These are phyloP conservation scores for Brevimyrus niger DNA, from an alignment of 2,113 vertebrate species.

Conservation along the genomic window DNA sequence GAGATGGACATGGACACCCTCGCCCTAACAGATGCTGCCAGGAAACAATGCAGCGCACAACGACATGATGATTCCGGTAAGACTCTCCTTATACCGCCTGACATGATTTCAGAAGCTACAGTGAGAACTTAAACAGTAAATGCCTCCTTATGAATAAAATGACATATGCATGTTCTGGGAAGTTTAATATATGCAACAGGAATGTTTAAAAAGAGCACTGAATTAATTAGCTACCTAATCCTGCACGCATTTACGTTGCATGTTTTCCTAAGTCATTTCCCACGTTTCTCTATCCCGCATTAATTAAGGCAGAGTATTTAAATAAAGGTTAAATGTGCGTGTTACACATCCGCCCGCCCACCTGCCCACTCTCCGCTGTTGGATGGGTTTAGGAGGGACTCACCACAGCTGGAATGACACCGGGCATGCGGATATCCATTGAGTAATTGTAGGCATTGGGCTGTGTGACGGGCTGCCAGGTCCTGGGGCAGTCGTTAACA, in stretches of 20 bases:
- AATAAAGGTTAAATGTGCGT: background rate
- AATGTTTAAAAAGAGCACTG: background rate
- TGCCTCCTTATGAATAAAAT: background rate
- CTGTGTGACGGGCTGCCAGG: constrained; percentile 51
- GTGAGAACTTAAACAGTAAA: background rate
- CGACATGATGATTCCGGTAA: background rate
- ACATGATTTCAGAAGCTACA: background rate
- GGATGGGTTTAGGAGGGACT: constrained; percentile 33
- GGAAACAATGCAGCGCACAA: background rate
- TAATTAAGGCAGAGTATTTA: background rate
- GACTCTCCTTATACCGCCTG: background rate
- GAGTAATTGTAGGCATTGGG: constrained; percentile 74
- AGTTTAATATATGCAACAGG: background rate
- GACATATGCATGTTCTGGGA: background rate
- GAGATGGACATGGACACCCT: background rate
- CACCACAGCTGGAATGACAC: constrained; percentile 74
- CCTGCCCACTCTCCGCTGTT: background rate
- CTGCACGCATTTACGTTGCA: background rate
- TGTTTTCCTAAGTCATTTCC: background rate
- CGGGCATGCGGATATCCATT: constrained; percentile 85
- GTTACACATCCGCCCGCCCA: background rate
- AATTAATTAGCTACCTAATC: background rate
- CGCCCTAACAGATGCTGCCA: background rate
- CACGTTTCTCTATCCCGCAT: background rate
- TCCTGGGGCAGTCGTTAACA: constrained; percentile 69